Conservation (phyloP, 2,797 vertebrate genomes). For the Dryobates pubescens region DNA sequence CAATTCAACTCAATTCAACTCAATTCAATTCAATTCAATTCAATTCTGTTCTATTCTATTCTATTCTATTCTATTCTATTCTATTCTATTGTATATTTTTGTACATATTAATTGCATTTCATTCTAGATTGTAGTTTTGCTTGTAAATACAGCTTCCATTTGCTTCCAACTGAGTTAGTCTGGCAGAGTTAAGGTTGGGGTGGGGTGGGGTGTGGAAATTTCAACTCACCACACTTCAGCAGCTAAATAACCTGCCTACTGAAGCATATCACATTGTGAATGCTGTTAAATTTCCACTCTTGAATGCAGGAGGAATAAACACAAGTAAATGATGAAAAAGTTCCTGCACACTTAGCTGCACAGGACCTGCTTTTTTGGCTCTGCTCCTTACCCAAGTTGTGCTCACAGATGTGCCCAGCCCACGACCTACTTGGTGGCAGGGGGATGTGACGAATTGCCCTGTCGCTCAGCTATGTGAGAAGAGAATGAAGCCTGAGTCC, state of each 20-base stretch:
- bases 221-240: not conserved
- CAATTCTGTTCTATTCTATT: no score
- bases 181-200: no score
- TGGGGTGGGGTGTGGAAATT: no score
- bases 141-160: no score
- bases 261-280: not conserved
- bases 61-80: no score
- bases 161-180: no score
- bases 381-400: not conserved
- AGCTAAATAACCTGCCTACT: not conserved
- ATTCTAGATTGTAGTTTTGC: no score
- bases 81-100: no score
- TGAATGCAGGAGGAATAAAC: not conserved
- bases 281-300: not conserved
- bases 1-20: no score
- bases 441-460: not conserved
- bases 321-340: not conserved
- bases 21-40: no score
- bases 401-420: not conserved
- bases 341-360: not conserved
- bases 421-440: not conserved
- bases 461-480: not conserved
- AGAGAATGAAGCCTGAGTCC: accelerated
- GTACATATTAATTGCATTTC: no score
- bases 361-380: not conserved